phyloP scores from a whole-genome alignment of 2,113 vertebrate genomes.

The Pontoporia blainvillei region DNA sequence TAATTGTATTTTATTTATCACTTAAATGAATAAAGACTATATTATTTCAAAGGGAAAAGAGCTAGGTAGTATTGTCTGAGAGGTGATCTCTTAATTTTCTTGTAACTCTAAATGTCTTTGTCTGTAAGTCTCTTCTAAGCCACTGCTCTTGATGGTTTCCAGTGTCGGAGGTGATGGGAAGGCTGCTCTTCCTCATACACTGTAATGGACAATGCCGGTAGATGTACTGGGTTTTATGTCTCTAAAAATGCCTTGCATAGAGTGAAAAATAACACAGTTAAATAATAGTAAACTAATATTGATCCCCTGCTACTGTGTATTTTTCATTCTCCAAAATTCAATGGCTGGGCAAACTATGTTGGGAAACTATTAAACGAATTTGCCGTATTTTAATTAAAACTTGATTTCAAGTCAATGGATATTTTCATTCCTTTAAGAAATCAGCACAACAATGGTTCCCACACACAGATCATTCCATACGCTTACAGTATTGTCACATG shows the following conservation, averaged over 20 bases:
- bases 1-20: neutral
- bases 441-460: neutral
- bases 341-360: neutral
- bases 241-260: neutral
- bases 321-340: neutral
- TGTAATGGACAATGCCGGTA: neutral
- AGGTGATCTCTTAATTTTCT: neutral
- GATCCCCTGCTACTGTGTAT: neutral
- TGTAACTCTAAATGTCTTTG: neutral
- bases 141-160: neutral
- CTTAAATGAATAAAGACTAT: neutral
- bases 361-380: neutral
- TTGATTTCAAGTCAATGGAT: neutral
- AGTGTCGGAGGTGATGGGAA: neutral
- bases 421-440: neutral
- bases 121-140: neutral
- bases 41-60: neutral
- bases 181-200: neutral
- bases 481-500: neutral
- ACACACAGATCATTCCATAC: neutral
- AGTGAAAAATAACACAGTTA: neutral
- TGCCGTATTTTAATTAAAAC: neutral
- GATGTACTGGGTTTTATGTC: neutral
- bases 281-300: neutral
- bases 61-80: neutral